Percentiles rank a stretch among this genome's conserved stretches.
Conservation (phyloP, 2,797 vertebrate species). For the Argentina silus region DNA sequence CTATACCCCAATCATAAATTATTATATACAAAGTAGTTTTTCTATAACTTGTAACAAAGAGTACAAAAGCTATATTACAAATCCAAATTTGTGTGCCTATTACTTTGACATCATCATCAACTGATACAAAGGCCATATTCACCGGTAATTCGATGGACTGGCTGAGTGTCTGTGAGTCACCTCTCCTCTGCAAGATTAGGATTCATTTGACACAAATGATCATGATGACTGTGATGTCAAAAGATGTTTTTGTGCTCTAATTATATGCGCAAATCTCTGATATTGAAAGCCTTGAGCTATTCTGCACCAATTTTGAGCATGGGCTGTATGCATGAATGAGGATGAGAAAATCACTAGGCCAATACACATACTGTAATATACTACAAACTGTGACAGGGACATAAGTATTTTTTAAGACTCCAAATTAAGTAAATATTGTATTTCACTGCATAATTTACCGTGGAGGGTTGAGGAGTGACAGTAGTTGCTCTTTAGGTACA, state of each 20-base stretch:
- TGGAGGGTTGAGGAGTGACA: not conserved
- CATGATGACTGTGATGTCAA: not conserved
- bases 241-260: no score
- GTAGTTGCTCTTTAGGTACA: not conserved
- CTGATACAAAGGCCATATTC: not conserved
- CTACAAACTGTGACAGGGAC: not conserved
- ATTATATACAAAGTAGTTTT: no score
- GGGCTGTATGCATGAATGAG: not conserved
- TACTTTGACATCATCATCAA: not conserved
- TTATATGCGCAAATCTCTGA: not conserved
- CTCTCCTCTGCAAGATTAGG: not conserved
- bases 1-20: no score
- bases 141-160: not conserved
- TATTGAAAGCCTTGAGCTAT: not conserved
- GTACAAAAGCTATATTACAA: not conserved
- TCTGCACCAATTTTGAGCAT: not conserved
- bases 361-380: not conserved
- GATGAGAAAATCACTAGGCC: not conserved
- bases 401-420: no score
- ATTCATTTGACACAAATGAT: not conserved
- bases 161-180: not conserved
- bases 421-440: no score
- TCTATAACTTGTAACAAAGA: no score
- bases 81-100: not conserved
- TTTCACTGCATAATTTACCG: not conserved